Base-by-base conservation (phyloP, 2,888 invertebrate species). In the Hirtodrosophila alboralis region DNA sequence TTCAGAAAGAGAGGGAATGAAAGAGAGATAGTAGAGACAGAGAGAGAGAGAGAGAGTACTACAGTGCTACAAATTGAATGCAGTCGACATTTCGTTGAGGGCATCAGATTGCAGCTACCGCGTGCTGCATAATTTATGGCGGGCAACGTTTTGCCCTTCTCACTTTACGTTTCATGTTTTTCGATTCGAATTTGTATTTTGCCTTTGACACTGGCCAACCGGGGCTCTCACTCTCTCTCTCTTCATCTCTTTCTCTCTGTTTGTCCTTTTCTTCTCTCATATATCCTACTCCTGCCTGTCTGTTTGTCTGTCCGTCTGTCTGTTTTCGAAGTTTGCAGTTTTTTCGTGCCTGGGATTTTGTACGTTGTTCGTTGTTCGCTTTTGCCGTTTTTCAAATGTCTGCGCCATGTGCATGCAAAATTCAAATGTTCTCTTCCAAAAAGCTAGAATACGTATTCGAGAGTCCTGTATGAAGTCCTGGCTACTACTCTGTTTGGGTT, bases 41-140 rank as follows among this genome's bases (percentile, higher is more conserved):
- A 10, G 37, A 12, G 12, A 12, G 27, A 18, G 16, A 31, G 13
- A 28, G 18, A 26, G 43, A 18, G 23, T 26, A 38, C 41, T 41
- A 13, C 16, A 40, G 48, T 57, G 57, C 53, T 51, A 59, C 69
- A 77, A 79, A 79, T 79, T 79, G 79, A 79, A 79, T 75, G 79
- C 77, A 65, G 69, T 51, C 65, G 69, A 65, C 65, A 65, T 75
- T 58, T 66, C 47, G 68, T 61, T 47, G 53, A 51, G 78, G 78
- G 84, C 78, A 80, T 80, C 80, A 84, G 84, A 80, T 81, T 81
- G 84, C 84, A 74, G 81, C 78, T 63, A 77, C 79, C 84, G 80
- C 84, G 81, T 81, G 68, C 68, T 84, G 84, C 80, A 81, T 81
- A 81, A 84, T 81, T 81, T 81, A 84, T 84, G 76, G 71, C 56